phyloP scores from a whole-genome alignment of 2,113 vertebrate genomes.

The Petroica traversi region DNA sequence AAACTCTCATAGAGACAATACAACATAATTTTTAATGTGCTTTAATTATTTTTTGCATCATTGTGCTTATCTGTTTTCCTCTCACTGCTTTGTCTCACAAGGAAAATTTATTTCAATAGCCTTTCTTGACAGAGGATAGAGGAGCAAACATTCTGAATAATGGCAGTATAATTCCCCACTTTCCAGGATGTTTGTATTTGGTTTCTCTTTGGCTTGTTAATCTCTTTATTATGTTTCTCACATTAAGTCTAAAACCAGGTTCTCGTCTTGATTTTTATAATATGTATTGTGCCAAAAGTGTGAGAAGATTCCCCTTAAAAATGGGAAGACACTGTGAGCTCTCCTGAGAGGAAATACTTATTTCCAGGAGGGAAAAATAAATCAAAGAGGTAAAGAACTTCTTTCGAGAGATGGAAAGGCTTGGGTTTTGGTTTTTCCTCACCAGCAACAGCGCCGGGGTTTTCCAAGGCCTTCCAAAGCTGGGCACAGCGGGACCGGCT shows the following conservation, averaged over 20 bases:
- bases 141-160: background rate
- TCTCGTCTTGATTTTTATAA: background rate
- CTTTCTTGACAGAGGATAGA: background rate
- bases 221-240: background rate
- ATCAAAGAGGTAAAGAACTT: background rate
- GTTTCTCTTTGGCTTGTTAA: background rate
- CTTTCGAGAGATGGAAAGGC: background rate
- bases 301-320: background rate
- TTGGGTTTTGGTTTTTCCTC: background rate
- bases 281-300: background rate
- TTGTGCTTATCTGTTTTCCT: background rate
- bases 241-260: background rate
- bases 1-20: background rate
- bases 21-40: background rate
- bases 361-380: background rate
- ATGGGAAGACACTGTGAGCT: background rate
- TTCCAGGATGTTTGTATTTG: background rate
- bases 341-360: background rate
- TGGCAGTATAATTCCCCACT: background rate
- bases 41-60: background rate
- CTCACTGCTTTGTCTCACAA: background rate
- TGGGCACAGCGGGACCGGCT: too few species aligned
- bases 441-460: rapidly evolving
- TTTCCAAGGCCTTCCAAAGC: background rate
- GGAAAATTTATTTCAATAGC: background rate